A percentile compares a stretch with the other conserved stretches of the same genome.
These are phyloP conservation scores for Misgurnus anguillicaudatus DNA, from an alignment of 2,113 vertebrate genomes.

Conservation along the genomic window DNA sequence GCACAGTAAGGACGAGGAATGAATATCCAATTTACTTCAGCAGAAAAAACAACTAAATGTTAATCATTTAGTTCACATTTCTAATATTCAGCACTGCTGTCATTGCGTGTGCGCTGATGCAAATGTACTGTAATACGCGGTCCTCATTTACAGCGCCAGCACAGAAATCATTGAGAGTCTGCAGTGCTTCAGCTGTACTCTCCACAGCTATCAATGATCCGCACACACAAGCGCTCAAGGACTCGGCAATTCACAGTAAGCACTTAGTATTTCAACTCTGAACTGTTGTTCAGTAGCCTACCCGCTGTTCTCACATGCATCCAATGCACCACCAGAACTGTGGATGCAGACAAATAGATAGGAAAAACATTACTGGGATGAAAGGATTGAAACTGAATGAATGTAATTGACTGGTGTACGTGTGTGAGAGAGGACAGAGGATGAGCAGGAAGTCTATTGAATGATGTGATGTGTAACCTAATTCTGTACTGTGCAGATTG, in stretches of 20 bases:
- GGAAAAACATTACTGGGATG: neutral
- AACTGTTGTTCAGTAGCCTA: neutral
- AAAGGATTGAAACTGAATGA: neutral
- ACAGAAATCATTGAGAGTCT: conserved; percentile 17
- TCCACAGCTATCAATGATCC: conserved; percentile 26
- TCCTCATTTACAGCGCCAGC: conserved; percentile 10
- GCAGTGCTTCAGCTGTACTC: conserved; percentile 13
- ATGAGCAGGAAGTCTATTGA: conserved; percentile 25
- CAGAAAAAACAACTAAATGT: too few species aligned
- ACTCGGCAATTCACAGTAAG: neutral
- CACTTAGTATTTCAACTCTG: neutral
- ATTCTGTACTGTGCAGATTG: conserved; percentile 19
- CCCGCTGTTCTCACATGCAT: conserved; percentile 9
- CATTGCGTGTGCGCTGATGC: neutral
- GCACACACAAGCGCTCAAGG: neutral
- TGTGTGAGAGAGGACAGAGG: neutral
- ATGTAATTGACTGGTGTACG: neutral
- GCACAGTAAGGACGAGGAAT: too few species aligned
- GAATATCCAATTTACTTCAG: too few species aligned
- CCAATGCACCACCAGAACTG: neutral
- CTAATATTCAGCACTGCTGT: neutral
- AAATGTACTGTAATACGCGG: neutral
- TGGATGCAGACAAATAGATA: neutral
- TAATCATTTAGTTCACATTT: too few species aligned
- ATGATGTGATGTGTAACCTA: conserved; percentile 37